Evolutionary conservation across 2,797 vertebrate genomes (phyloP).

Genomic region (Coregonus sp.): DNA sequence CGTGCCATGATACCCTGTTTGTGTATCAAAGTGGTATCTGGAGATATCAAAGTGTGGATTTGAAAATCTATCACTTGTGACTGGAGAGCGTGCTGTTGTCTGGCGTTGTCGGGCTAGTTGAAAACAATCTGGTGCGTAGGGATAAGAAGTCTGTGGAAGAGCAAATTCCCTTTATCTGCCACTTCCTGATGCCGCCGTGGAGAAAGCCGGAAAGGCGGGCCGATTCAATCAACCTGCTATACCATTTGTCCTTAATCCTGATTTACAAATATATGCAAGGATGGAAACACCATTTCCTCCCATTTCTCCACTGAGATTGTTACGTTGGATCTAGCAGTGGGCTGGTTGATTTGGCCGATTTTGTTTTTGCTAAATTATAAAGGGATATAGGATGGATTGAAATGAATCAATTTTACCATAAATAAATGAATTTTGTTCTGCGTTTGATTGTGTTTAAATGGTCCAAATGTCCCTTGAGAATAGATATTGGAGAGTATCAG

Average conservation of each 20-base stretch:
- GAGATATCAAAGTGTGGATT: constrained; percentile 40
- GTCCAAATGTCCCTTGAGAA: neutral
- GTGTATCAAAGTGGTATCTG: constrained; percentile 22
- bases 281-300: constrained; percentile 22
- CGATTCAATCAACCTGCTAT: constrained; percentile 72
- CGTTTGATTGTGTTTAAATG: neutral
- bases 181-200: constrained; percentile 66
- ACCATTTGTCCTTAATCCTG: constrained; percentile 69
- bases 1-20: neutral
- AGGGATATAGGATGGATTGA: neutral
- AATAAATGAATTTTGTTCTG: neutral
- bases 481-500: neutral
- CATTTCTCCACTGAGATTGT: constrained; percentile 34
- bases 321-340: neutral
- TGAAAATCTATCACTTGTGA: constrained; percentile 30
- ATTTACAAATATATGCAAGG: constrained; percentile 74
- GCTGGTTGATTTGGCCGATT: neutral
- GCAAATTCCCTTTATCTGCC: constrained; percentile 77
- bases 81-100: constrained; percentile 22
- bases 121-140: constrained; percentile 44
- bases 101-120: constrained; percentile 15
- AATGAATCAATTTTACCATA: neutral
- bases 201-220: constrained; percentile 45
- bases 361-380: no score
- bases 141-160: constrained; percentile 63